Evolutionary conservation across 2,888 invertebrate species (phyloP).

Genomic region (Agriopis aurantiaria): DNA sequence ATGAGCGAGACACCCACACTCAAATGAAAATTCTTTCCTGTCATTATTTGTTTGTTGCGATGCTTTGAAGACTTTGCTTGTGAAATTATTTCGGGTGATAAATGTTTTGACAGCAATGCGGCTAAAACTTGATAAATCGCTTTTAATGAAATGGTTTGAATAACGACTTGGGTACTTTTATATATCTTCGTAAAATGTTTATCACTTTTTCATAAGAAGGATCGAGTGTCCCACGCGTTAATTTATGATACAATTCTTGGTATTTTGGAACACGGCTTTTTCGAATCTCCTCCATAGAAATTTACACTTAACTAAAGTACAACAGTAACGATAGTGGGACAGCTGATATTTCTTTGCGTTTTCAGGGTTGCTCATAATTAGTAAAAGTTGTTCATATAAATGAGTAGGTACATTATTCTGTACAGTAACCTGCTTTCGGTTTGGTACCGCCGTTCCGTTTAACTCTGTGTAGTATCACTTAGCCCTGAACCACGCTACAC

Average conservation of each 20-base stretch:
- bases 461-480: slow-evolving; percentile 2
- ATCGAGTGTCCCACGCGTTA: neutral
- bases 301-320: neutral
- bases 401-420: neutral
- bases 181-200: neutral
- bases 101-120: slow-evolving; percentile 24
- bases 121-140: slow-evolving; percentile 22
- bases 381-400: neutral
- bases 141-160: slow-evolving; percentile 3
- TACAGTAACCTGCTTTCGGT: too few relatives aligned
- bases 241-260: neutral
- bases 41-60: slow-evolving; percentile 74
- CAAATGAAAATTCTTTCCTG: slow-evolving; percentile 80
- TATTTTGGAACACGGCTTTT: neutral
- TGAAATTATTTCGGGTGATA: slow-evolving; percentile 39
- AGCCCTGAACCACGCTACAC: neutral
- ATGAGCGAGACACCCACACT: slow-evolving; percentile 68
- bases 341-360: neutral
- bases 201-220: neutral
- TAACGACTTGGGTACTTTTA: neutral
- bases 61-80: slow-evolving; percentile 53
- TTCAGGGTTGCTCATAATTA: neutral
- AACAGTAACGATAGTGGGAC: too few relatives aligned
- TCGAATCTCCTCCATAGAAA: neutral
- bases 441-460: too few relatives aligned